A percentile compares a stretch with the other conserved stretches of the same genome.
These are phyloP conservation scores for Cosmopolites sordidus DNA, from an alignment of 2,888 invertebrate species.

Conservation along the genomic window DNA sequence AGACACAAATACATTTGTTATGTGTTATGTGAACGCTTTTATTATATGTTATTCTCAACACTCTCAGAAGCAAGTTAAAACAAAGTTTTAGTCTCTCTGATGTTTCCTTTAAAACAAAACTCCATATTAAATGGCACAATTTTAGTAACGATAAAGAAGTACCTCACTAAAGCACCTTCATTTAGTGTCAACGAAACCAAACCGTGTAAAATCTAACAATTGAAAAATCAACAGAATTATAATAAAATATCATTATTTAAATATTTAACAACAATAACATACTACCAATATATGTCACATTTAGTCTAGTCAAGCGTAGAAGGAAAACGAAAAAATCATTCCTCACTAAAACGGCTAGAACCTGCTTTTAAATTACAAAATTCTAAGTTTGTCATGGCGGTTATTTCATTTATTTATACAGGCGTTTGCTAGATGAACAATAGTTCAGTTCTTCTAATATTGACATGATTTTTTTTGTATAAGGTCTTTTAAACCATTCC, in stretches of 20 bases:
- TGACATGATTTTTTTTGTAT: slow-evolving; percentile 35
- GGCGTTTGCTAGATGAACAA: slow-evolving; percentile 10
- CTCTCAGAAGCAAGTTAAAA: no score
- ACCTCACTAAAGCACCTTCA: slow-evolving; percentile 7
- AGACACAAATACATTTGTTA: no score
- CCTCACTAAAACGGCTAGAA: not conserved
- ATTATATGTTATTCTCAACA: no score
- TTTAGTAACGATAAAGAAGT: no score
- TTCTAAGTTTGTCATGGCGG: not conserved
- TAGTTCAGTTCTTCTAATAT: slow-evolving; percentile 33
- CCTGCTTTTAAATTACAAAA: not conserved
- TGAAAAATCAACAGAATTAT: slow-evolving; percentile 12
- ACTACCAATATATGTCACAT: not conserved
- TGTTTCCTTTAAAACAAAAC: no score
- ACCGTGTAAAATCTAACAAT: slow-evolving; percentile 5
- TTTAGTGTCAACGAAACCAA: not conserved
- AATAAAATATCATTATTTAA: slow-evolving; percentile 18
- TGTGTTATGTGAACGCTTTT: no score
- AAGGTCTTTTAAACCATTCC: not conserved
- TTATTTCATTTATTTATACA: slow-evolving; percentile 16
- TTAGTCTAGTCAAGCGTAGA: not conserved
- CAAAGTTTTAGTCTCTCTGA: no score
- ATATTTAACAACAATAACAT: slow-evolving; percentile 19
- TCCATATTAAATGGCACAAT: no score
- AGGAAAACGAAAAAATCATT: not conserved